Conservation (phyloP, 2,797 vertebrate species). For the Aldrovandia affinis region DNA sequence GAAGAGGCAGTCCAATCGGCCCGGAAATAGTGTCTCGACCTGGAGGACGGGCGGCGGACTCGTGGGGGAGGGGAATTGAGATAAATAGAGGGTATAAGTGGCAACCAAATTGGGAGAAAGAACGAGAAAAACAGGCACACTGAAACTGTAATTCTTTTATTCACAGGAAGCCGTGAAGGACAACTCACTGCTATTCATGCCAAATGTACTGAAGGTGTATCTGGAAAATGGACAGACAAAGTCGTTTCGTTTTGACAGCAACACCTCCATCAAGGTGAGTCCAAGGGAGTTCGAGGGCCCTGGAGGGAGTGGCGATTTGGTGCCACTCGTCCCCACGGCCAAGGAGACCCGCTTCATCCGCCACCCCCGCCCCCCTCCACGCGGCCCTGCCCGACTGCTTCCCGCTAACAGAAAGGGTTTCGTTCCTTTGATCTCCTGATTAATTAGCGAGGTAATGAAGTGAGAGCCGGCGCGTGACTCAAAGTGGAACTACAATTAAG, state of each 20-base stretch:
- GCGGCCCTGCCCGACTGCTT: background rate
- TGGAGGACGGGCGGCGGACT: too few species aligned
- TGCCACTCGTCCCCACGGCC: conserved; percentile 29
- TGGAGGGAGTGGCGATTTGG: background rate
- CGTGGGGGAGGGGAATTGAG: too few species aligned
- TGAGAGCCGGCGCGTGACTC: background rate
- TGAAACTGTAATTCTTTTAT: conserved; percentile 39
- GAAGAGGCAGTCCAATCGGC: too few species aligned
- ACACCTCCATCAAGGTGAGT: conserved; percentile 93
- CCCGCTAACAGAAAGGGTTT: background rate
- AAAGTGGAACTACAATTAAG: background rate
- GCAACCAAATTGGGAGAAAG: too few species aligned
- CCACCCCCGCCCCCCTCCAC: conserved; percentile 37
- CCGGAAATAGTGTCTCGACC: too few species aligned
- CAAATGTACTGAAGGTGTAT: conserved; percentile 98
- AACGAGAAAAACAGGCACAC: too few species aligned
- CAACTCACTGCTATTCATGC: conserved; percentile 96
- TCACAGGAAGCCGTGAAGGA: conserved; percentile 82
- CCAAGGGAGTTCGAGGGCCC: background rate
- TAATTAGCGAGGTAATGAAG: background rate
- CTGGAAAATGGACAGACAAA: conserved; percentile 98
- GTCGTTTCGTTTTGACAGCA: conserved; percentile 96
- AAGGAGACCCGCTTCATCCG: conserved; percentile 35
- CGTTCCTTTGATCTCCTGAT: background rate
- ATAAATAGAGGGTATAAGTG: too few species aligned